These are phyloP conservation scores for Keiferia lycopersicella DNA, from an alignment of 2,888 invertebrate genomes.

Conservation along the genomic window DNA sequence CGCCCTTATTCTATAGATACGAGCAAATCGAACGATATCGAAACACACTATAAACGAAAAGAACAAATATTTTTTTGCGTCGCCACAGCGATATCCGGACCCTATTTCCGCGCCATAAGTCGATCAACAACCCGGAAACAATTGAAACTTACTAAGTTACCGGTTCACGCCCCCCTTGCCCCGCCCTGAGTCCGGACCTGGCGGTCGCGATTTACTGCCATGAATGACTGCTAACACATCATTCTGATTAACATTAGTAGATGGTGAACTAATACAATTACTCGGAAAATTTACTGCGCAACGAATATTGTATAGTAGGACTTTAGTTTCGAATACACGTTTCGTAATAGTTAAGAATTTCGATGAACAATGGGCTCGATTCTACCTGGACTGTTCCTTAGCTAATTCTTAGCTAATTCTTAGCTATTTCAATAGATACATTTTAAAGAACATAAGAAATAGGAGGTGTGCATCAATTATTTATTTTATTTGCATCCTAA, in stretches of 20 bases:
- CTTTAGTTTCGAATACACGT: not conserved
- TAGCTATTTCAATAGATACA: no score
- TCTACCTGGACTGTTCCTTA: no score
- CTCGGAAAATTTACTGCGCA: slow-evolving; percentile 29
- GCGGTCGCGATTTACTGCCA: slow-evolving; percentile 4
- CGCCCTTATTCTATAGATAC: no score
- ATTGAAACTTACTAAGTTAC: not conserved
- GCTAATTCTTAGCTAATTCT: no score
- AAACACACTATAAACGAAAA: not conserved
- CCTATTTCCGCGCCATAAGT: not conserved
- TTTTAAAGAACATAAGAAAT: no score
- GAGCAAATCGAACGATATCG: no score
- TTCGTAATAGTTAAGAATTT: not conserved
- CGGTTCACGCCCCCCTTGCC: not conserved
- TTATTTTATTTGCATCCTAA: no score
- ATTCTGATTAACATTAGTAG: slow-evolving; percentile 31
- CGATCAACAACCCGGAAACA: not conserved
- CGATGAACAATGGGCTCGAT: no score
- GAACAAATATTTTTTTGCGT: not conserved
- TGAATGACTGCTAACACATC: slow-evolving; percentile 21
- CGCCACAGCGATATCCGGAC: not conserved
- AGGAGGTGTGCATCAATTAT: no score
- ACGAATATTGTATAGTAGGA: not conserved
- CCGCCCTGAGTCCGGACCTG: slow-evolving; percentile 11
- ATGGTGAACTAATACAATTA: slow-evolving; percentile 39